Evolutionary conservation across 2,888 invertebrate genomes (phyloP).

Genomic region (Blastobasis lacticolella): DNA sequence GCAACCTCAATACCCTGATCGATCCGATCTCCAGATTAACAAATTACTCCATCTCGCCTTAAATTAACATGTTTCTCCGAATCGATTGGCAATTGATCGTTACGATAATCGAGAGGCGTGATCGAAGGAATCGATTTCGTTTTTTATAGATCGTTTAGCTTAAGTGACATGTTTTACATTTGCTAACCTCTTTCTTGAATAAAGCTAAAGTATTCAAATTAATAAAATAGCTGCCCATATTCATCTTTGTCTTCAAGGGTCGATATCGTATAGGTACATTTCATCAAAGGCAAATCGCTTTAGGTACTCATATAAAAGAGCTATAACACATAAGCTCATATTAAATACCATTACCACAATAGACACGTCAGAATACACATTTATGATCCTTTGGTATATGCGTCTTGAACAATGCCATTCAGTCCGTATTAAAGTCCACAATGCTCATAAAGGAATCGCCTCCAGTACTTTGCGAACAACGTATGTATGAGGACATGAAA

Average conservation of each 20-base stretch:
- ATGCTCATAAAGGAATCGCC: conserved; percentile 65
- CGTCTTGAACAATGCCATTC: conserved; percentile 62
- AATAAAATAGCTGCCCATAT: no score
- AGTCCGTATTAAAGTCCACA: conserved; percentile 60
- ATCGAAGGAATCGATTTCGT: not conserved
- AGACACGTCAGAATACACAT: conserved; percentile 7
- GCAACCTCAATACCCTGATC: not conserved
- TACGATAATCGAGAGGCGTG: conserved; percentile 1
- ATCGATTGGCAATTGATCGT: conserved; percentile 7
- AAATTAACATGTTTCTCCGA: conserved; percentile 10
- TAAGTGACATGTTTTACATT: no score
- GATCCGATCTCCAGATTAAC: conserved; percentile 30
- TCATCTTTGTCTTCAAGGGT: no score
- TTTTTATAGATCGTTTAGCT: not conserved
- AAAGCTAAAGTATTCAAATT: no score
- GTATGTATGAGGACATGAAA: conserved; percentile 38
- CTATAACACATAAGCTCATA: no score
- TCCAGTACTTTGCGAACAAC: conserved; percentile 42
- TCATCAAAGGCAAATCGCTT: no score
- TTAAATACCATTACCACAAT: not conserved
- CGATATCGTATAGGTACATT: no score
- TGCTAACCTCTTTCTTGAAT: no score
- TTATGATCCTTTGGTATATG: conserved; percentile 24
- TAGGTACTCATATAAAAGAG: no score
- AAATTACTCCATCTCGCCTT: conserved; percentile 25